phyloP scores from a whole-genome alignment of 1,140 invertebrate genomes.

The Drosophila malerkotliana region DNA sequence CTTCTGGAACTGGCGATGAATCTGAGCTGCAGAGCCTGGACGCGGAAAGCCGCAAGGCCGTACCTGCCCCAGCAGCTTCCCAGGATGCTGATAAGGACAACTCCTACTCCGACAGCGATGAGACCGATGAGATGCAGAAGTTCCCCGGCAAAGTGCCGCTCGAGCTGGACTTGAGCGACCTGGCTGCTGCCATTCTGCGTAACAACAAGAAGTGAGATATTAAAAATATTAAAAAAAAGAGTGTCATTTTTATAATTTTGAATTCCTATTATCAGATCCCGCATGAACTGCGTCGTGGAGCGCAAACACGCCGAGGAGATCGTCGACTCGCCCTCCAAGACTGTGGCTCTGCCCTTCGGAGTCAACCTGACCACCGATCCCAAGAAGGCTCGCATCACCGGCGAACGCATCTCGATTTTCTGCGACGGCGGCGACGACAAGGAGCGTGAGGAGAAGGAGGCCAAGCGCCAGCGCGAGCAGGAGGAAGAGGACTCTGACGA shows the following conservation, averaged over 20 bases:
- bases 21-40: constrained; percentile 72
- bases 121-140: constrained; percentile 86
- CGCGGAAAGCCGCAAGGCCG: constrained; percentile 61
- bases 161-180: constrained; percentile 91
- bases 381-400: constrained; percentile 89
- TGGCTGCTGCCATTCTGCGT: constrained; percentile 90
- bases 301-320: constrained; percentile 92
- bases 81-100: constrained; percentile 62
- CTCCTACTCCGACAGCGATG: constrained; percentile 78
- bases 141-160: constrained; percentile 91
- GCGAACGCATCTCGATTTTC: constrained; percentile 93
- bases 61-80: constrained; percentile 48
- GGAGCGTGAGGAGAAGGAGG: constrained; percentile 52
- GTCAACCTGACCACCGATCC: constrained; percentile 90
- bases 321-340: constrained; percentile 90
- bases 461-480: constrained; percentile 63
- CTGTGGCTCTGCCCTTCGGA: constrained; percentile 87
- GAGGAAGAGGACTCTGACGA: constrained; percentile 75
- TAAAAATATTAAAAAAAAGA: neutral
- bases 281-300: constrained; percentile 95
- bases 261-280: constrained; percentile 84
- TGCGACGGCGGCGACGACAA: constrained; percentile 89
- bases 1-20: constrained; percentile 66
- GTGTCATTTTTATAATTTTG: neutral
- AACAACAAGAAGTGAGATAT: constrained; percentile 88